Evolutionary conservation across 2,888 invertebrate species (phyloP), one percentile per base, ranked within the genome.

Genomic region (Xiphydria camelus): DNA sequence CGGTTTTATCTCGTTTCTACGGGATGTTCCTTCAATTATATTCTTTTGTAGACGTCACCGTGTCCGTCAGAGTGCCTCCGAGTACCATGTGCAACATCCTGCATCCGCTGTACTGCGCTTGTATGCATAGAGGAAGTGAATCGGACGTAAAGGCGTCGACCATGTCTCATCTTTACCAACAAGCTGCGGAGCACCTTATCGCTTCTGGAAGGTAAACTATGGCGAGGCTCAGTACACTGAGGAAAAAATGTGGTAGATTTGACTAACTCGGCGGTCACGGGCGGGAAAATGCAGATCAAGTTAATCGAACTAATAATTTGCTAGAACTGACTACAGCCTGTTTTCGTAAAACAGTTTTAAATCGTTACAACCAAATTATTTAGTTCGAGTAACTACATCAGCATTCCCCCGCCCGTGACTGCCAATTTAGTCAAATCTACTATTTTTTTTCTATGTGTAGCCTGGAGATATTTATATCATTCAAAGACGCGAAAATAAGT

Each of bases 101-200:
- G 72, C 87, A 88, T 70, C 78, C 84, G 48, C 75, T 88, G 59
- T 88, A 87, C 77, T 88, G 88, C 68, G 79, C 84, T 38, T 88
- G 88, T 73, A 86, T 87, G 78, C 87, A 88, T 73, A 79, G 78
- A 45, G 81, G 82, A 18, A 78, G 77, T 41, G 80, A 80, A 57
- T 76, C 81, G 43, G 79, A 78, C 51, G 80, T 86, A 66, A 72
- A 78, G 35, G 79, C 80, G 45, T 83, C 88, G 25, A 83, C 83
- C 51, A 79, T 85, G 75, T 80, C 85, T 0, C 69, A 78, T 6
- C 79, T 82, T 44, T 88, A 87, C 73, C 88, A 88, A 74, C 78
- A 80, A 55, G 85, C 86, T 0, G 86, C 85, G 66, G 78, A 80
- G 57, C 68, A 79, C 57, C 73, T 88, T 68, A 83, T 88, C 17